Percentiles rank a stretch among this genome's conserved stretches.
Conservation (phyloP, 2,888 invertebrate species). For the Pherbina coryleti region DNA sequence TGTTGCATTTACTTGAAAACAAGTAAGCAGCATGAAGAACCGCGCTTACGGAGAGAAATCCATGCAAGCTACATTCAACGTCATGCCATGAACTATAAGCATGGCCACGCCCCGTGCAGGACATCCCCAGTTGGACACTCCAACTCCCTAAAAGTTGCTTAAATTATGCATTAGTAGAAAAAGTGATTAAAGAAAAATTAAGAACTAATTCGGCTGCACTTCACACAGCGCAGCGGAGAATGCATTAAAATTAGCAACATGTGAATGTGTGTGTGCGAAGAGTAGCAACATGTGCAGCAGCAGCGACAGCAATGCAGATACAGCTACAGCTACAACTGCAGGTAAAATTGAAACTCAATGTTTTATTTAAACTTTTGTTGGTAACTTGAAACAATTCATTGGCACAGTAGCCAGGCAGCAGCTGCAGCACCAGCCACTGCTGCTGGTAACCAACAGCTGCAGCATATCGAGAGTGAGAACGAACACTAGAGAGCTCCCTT, state of each 20-base stretch:
- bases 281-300: background rate
- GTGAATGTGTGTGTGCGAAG: background rate
- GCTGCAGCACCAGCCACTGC: background rate
- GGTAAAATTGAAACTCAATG: conserved; percentile 9
- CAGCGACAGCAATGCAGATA: conserved; percentile 27
- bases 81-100: no score
- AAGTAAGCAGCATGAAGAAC: background rate
- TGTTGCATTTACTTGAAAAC: conserved; percentile 10
- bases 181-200: conserved; percentile 40
- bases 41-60: no score
- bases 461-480: background rate
- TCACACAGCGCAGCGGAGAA: background rate
- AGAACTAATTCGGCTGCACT: conserved; percentile 29
- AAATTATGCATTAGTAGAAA: conserved; percentile 41
- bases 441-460: background rate
- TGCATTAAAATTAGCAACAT: conserved; percentile 28
- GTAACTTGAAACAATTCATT: background rate
- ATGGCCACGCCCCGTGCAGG: no score
- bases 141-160: background rate
- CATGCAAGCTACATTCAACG: no score
- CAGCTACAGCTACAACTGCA: background rate
- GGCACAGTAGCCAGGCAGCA: background rate
- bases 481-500: background rate
- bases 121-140: background rate
- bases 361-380: conserved; percentile 31